Evolutionary conservation across 2,888 invertebrate genomes (phyloP).

Genomic region (Unio pictorum): DNA sequence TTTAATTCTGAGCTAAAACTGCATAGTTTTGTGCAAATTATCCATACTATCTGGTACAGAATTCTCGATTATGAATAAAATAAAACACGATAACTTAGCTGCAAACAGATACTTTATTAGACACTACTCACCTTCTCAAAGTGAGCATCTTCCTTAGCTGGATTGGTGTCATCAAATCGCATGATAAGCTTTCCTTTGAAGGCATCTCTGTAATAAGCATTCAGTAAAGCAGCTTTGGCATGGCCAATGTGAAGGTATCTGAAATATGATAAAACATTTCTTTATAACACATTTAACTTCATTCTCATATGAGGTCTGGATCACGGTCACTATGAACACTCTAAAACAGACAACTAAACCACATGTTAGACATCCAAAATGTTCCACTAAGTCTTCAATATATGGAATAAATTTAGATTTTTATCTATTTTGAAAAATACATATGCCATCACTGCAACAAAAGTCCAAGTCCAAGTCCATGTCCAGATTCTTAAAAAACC

Average conservation of each 20-base stretch:
- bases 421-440: too few species aligned
- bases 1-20: too few species aligned
- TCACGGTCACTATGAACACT: neutral
- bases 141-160: constrained; percentile 96
- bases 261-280: constrained; percentile 3
- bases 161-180: constrained; percentile 99
- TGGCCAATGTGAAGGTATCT: constrained; percentile 97
- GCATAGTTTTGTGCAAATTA: neutral
- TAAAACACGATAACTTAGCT: neutral
- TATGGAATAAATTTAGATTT: too few species aligned
- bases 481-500: too few species aligned
- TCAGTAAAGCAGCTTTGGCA: constrained; percentile 97
- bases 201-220: constrained; percentile 88
- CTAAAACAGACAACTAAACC: neutral
- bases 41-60: neutral
- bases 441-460: too few species aligned
- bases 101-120: neutral
- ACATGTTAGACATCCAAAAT: neutral
- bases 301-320: too few species aligned
- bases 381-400: neutral
- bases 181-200: constrained; percentile 96
- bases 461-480: too few species aligned
- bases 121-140: constrained; percentile 86
- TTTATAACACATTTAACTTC: too few species aligned
- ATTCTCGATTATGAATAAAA: neutral